A percentile compares a stretch with the other conserved stretches of the same genome.
Evolutionary conservation across 1,140 invertebrate genomes (phyloP).

Genomic region (Littorina saxatilis): DNA sequence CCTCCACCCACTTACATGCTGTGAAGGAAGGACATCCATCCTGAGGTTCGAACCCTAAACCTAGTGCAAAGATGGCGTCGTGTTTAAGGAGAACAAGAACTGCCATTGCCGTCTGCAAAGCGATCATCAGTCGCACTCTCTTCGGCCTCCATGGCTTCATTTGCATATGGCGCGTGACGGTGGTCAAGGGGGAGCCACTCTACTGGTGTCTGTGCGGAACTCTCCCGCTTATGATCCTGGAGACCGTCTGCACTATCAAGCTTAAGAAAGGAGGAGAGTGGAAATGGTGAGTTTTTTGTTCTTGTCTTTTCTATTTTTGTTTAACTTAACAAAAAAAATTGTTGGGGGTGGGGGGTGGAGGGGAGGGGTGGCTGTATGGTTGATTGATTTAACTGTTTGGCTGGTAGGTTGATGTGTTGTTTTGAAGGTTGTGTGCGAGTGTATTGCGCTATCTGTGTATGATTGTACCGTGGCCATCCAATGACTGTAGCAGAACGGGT

Average conservation of each 20-base stretch:
- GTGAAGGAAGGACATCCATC: too few species aligned
- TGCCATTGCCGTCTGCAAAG: slow-evolving; percentile 45
- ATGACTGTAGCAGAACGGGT: too few species aligned
- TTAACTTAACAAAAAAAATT: too few species aligned
- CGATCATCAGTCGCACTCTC: slow-evolving; percentile 53
- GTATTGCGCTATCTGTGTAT: too few species aligned
- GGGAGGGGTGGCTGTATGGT: too few species aligned
- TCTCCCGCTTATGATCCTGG: slow-evolving; percentile 63
- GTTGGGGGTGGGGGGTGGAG: too few species aligned
- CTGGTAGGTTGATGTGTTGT: too few species aligned
- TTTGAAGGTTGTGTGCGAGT: too few species aligned
- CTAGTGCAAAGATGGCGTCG: slow-evolving; percentile 26
- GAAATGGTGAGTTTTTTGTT: slow-evolving; percentile 71
- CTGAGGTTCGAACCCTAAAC: too few species aligned
- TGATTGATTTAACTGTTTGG: too few species aligned
- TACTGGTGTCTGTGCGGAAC: slow-evolving; percentile 70
- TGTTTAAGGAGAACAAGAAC: slow-evolving; percentile 41
- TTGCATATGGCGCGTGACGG: slow-evolving; percentile 72
- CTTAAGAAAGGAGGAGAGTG: slow-evolving; percentile 72
- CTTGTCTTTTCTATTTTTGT: not conserved
- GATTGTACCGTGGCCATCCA: too few species aligned
- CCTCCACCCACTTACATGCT: not conserved
- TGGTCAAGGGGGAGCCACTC: slow-evolving; percentile 63
- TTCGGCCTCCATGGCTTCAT: slow-evolving; percentile 71
- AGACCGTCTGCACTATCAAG: slow-evolving; percentile 69